phyloP scores from a whole-genome alignment of 2,888 invertebrate genomes.

The Psylliodes chrysocephalus region DNA sequence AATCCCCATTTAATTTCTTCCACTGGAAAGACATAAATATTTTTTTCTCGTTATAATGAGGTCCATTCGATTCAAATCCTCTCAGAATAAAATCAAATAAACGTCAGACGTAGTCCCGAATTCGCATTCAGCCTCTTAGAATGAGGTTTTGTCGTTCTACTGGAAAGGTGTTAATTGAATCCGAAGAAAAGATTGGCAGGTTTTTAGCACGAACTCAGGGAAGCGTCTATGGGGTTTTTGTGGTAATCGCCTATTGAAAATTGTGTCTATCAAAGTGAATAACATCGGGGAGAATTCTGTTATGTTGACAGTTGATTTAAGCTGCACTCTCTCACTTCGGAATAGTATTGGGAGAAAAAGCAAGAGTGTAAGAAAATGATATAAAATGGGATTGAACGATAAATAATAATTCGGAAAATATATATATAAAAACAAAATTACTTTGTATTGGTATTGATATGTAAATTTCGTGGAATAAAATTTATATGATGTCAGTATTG shows the following conservation, averaged over 20 bases:
- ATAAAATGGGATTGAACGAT: neutral
- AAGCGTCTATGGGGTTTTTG: conserved; percentile 10
- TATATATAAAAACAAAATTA: no score
- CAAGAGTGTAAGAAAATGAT: no score
- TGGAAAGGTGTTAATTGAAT: conserved; percentile 30
- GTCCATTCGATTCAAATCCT: conserved; percentile 21
- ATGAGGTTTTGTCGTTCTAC: conserved; percentile 19
- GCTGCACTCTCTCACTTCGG: no score
- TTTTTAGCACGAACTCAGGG: neutral
- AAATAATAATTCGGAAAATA: no score
- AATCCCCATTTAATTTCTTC: neutral
- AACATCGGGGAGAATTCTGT: conserved; percentile 2
- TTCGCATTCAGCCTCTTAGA: conserved; percentile 12
- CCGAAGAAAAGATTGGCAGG: conserved; percentile 10
- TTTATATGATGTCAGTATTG: no score
- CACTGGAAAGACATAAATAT: conserved; percentile 1
- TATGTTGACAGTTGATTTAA: conserved; percentile 15
- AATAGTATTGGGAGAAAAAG: no score
- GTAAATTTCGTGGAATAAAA: no score
- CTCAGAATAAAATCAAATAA: conserved; percentile 23
- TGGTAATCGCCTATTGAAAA: conserved; percentile 12
- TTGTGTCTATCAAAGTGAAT: conserved; percentile 10
- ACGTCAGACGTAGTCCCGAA: conserved; percentile 19
- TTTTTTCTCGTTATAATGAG: conserved; percentile 5
- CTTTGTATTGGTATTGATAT: no score